Evolutionary conservation across 2,888 invertebrate species (phyloP), one percentile per base, ranked within the genome.

Genomic region (Diarsia dahlii): DNA sequence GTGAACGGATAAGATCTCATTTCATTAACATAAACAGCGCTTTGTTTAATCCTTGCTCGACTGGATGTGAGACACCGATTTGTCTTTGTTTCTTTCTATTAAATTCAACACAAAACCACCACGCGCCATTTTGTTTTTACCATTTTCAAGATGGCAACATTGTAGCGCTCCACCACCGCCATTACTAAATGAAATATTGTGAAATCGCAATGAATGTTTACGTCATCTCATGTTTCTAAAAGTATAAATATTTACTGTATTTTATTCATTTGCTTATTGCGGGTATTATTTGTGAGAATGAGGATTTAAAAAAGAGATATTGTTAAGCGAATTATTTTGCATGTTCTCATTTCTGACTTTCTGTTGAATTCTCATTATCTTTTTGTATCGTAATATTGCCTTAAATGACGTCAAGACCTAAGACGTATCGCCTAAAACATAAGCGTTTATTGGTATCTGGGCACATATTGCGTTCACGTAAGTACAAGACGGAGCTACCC

Each of bases 11-110:
- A 92, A 89, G 85, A 91, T 91, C 91, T 89, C 87, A 84, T 89
- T 89, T 89, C 89, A 91, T 92, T 92, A 90, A 88, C 92, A 92
- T 92, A 92, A 91, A 92, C 91, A 91, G 88, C 84, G 86, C 85
- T 89, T 89, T 84, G 88, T 90, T 80, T 91, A 90, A 91, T 91
- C 87, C 87, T 62, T 81, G 80, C 82, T 80, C 74, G 71, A 71
- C 74, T 83, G 80, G 76, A 84, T 84, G 79, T 82, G 82, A 75
- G 65, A 78, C 75, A 74, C 65, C 82, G 78, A 81, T 87, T 79
- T 80, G 84, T 87, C 86, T 88, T 87, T 87, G 87, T 85, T 86
- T 84, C 74, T 87, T 83, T 81, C 77, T 84, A 76, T 85, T 80
- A 85, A 81, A 74, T 64, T 75, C 64, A 73, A 81, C 68, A 60